A percentile compares a stretch with the other conserved stretches of the same genome.
These are phyloP conservation scores for Scomber colias DNA, from an alignment of 2,113 vertebrate species.

Conservation along the genomic window DNA sequence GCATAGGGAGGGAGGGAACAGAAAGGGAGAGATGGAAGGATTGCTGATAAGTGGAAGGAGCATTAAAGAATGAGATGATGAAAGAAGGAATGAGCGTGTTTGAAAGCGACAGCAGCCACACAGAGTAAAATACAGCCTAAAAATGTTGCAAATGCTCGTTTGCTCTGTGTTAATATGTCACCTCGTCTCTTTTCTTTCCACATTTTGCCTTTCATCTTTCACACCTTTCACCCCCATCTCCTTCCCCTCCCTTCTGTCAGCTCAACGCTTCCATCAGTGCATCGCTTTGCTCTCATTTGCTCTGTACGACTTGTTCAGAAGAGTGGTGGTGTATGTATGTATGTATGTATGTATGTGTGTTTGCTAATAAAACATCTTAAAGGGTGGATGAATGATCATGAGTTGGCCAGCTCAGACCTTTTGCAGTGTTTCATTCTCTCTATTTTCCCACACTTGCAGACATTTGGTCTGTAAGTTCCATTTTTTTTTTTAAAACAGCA, in stretches of 20 bases:
- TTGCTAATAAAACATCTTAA: not conserved
- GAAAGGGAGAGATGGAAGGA: slow-evolving; percentile 11
- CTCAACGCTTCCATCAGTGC: slow-evolving; percentile 47
- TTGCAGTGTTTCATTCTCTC: not conserved
- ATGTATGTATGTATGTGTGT: not conserved
- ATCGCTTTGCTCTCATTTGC: slow-evolving; percentile 44
- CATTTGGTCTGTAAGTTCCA: slow-evolving; percentile 1
- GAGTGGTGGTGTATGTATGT: not conserved
- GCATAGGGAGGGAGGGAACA: slow-evolving; percentile 1
- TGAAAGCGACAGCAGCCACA: slow-evolving; percentile 22
- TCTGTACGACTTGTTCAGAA: slow-evolving; percentile 36
- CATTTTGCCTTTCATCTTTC: slow-evolving; percentile 50
- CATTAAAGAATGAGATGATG: slow-evolving; percentile 16
- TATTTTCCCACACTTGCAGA: not conserved
- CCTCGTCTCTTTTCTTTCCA: slow-evolving; percentile 22
- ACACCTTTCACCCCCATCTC: slow-evolving; percentile 43
- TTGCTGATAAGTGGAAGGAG: slow-evolving; percentile 40
- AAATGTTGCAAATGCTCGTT: slow-evolving; percentile 29
- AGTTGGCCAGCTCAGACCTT: not conserved
- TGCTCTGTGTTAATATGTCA: slow-evolving; percentile 37
- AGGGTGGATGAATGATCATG: not conserved
- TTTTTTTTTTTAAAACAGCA: slow-evolving; percentile 7
- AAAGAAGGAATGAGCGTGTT: not conserved
- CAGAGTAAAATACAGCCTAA: slow-evolving; percentile 29
- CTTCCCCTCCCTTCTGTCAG: not conserved